Percentiles rank a stretch among this genome's conserved stretches.
phyloP scores from a whole-genome alignment of 2,113 vertebrate genomes.

The Heptranchias perlo region DNA sequence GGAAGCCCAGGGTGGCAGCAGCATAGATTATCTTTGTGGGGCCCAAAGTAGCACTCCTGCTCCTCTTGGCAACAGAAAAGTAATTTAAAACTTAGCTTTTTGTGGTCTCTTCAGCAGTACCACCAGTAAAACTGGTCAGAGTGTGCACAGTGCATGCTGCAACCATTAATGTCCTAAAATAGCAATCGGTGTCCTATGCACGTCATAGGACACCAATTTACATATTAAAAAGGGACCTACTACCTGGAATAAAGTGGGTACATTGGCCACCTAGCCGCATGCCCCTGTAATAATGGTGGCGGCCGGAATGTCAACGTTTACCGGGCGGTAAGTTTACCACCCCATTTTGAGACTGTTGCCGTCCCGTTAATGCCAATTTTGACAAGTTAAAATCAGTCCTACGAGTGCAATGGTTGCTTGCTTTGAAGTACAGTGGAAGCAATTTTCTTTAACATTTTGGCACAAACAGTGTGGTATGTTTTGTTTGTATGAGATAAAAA shows the following conservation, averaged over 20 bases:
- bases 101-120: background rate
- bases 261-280: background rate
- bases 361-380: background rate
- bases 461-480: background rate
- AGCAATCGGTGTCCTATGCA: background rate
- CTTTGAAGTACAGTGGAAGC: background rate
- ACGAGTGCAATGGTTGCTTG: background rate
- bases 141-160: background rate
- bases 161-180: background rate
- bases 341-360: background rate
- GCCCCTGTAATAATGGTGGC: background rate
- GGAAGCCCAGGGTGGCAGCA: no score
- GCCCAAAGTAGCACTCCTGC: no score
- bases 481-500: constrained; percentile 3
- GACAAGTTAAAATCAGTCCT: background rate
- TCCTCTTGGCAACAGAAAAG: no score
- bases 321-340: background rate
- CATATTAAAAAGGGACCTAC: background rate
- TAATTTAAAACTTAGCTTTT: background rate
- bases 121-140: background rate
- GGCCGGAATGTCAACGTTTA: background rate
- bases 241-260: background rate
- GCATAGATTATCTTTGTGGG: no score
- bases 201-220: background rate
- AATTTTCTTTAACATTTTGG: background rate